Evolutionary conservation across 2,888 invertebrate species (phyloP), one percentile per base, ranked within the genome.

Genomic region (Heliconius ethilla): DNA sequence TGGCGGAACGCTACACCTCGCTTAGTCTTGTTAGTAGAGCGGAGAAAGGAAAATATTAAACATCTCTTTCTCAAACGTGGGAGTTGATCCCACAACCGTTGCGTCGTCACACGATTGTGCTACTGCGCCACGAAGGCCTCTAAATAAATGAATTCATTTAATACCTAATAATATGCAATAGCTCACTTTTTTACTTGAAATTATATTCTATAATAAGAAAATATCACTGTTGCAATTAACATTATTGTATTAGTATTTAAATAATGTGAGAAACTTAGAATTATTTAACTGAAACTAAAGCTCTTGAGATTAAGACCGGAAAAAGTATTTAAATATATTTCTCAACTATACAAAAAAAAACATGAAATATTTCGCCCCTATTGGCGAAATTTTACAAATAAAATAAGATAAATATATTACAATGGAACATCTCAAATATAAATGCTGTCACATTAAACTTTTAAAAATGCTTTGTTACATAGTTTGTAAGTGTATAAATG

Each of bases 361-460:
- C 1, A 45, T 45, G 15, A 45, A 45, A 15, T 15, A 45, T 15
- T 45, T 0, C 13, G 45, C 45, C 45, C 45, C 13, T 45, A 45
- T 45, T 45, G 6, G 45, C 45, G 15, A 45, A 45, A 6, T 15
- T 45, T 45, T 5, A 15, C 1, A 45, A 18, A 51, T 15, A 45
- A 51, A 51, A 15, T 51, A 6, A 18, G 18, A 22, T 22, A 51
- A 51, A 45, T 45, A 10, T 13, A 15, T 6, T 3, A 55, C 7
- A 55, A 55, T 10, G 7, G 55, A n/a, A 9, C 2, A 51, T 51
- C 22, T 22, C 9, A 10, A 10, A 55, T 22, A 33, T 37, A 67
- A 67, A 67, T 67, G 67, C n/a, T 25, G 27, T 25, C 67, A 67
- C 10, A 67, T n/a, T 37, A 66, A 40, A 67, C n/a, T 40, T 67